Conservation (phyloP, 2,113 vertebrate genomes). For the Ictidomys tridecemlineatus region DNA sequence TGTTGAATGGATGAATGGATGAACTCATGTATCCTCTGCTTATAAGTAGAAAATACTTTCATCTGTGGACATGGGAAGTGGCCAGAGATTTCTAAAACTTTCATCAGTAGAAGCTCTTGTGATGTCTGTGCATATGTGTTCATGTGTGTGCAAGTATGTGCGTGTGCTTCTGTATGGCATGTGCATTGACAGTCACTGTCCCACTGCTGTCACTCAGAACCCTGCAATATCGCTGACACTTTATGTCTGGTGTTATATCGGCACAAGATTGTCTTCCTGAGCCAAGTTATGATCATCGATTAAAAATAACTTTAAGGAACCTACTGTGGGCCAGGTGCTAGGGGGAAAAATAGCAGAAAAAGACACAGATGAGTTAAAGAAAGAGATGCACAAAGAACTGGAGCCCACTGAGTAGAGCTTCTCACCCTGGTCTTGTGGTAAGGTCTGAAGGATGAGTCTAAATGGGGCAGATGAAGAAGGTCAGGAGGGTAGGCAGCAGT, state of each 20-base stretch:
- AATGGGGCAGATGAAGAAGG: neutral
- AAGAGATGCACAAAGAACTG: neutral
- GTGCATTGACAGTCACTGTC: fast-evolving
- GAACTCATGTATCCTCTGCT: neutral
- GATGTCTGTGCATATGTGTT: neutral
- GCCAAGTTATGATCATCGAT: neutral
- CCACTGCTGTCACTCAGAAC: neutral
- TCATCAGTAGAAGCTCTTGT: neutral
- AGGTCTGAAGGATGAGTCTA: neutral
- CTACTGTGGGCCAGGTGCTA: no score
- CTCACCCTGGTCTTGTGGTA: neutral
- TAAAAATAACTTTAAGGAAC: neutral
- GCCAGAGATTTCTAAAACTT: neutral
- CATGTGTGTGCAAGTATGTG: neutral
- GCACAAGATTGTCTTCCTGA: neutral
- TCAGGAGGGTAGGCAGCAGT: fast-evolving
- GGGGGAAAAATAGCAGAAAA: neutral
- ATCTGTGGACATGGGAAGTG: neutral
- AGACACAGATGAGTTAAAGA: neutral
- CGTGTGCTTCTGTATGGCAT: neutral
- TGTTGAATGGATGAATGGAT: neutral
- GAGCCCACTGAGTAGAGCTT: neutral
- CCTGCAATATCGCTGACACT: neutral
- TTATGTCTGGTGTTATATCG: neutral
- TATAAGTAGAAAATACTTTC: neutral